phyloP scores from a whole-genome alignment of 2,888 invertebrate genomes.

The Heliconius sara region DNA sequence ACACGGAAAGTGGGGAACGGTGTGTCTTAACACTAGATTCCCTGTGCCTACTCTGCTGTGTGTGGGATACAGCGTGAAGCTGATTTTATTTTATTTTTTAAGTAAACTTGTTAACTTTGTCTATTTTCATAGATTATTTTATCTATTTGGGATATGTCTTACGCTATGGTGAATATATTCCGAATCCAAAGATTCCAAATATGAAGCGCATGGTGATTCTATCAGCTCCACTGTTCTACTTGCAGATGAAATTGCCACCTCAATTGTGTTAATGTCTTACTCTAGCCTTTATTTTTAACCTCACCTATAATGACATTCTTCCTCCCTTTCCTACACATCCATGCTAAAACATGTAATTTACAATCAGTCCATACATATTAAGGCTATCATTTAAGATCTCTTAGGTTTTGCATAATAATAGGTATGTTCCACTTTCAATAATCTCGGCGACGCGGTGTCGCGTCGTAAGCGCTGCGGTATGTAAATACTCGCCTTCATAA shows the following conservation, averaged over 20 bases:
- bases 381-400: slow-evolving; percentile 18
- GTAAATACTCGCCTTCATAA: slow-evolving; percentile 32
- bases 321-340: background rate
- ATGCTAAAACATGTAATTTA: slow-evolving; percentile 3
- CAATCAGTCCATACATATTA: slow-evolving; percentile 1
- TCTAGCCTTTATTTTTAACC: background rate
- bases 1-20: too few relatives aligned
- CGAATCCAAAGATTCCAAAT: too few relatives aligned
- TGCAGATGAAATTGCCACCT: background rate
- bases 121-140: too few relatives aligned
- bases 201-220: background rate
- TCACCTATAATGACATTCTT: background rate
- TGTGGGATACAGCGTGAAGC: too few relatives aligned
- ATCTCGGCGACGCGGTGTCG: slow-evolving; percentile 31
- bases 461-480: slow-evolving; percentile 28
- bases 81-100: too few relatives aligned
- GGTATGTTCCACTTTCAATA: slow-evolving; percentile 29
- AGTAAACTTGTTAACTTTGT: too few relatives aligned
- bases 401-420: slow-evolving; percentile 29
- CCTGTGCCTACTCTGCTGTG: too few relatives aligned
- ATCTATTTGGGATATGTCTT: too few relatives aligned
- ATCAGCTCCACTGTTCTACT: background rate
- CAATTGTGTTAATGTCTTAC: background rate
- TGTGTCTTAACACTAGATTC: too few relatives aligned
- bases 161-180: too few relatives aligned